Base-by-base conservation (phyloP, 2,113 vertebrate species). In the Entelurus aequoreus region DNA sequence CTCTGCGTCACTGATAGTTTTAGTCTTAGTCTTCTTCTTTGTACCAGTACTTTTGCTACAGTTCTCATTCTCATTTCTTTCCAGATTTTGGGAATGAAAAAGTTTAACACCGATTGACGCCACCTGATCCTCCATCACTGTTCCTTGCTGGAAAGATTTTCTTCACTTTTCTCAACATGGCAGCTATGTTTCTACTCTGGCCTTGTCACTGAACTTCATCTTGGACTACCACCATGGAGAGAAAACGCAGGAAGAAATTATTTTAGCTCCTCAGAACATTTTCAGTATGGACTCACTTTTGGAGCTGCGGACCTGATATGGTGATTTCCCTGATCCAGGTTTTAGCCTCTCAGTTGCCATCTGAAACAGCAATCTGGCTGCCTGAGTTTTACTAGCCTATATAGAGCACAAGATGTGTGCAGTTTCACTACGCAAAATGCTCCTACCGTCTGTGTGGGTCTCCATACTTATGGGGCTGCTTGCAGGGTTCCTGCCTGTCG, bases 201-300 rank as follows among this genome's bases (percentile, higher is more conserved):
- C 85, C 62, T 68, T 53, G 66, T 58, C 80, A 84, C 86, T 90
- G 85, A 87, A 71, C 68, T 51, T 66, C 82, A 75, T 68, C 28
- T 64, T 82, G 79, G 76, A 74, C 77, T 4, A 68, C 65, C 89
- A 93, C 88, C 80, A 98, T 98, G 95, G 95, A 98, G 94, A 94
- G 93, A 80, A 97, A 98, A 89, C 94, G 95, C 69, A 90, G 94
- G 94, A 98, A 98, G 95, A 98, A 98, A 97, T 94, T 87, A 91
- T 79, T 86, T 35, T 84, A 87, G 80, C 77, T 77, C 76, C 74
- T 61, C 61, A 6, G 84, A 81, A 84, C 72, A 19, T 82, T 77
- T 73, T 28, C 81, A 78, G 53, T 40, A 81, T 86, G 80, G 92
- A 92, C 92, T 85, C 72, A 35, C 82, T 86, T 72, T 69, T 76